phyloP scores from a whole-genome alignment of 2,888 invertebrate species.

The Agrilus cyanescens region DNA sequence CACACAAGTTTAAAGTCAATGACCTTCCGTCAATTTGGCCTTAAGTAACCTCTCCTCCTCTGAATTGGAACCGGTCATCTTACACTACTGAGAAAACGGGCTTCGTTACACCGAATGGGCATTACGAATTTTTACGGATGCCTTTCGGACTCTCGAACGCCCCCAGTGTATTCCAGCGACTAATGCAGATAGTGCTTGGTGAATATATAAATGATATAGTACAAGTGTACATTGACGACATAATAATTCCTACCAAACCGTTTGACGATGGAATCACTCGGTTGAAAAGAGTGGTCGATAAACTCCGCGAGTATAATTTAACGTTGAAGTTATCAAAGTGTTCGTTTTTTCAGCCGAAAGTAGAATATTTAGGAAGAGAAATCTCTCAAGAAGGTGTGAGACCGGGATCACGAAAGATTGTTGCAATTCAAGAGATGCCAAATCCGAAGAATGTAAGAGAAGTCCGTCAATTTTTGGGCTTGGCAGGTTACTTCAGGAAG shows the following conservation, averaged over 20 bases:
- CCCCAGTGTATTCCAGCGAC: slow-evolving; percentile 11
- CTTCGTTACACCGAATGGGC: too few relatives aligned
- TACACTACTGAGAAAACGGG: slow-evolving; percentile 16
- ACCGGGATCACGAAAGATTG: slow-evolving; percentile 13
- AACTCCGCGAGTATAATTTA: slow-evolving; percentile 11
- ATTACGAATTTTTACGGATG: slow-evolving; percentile 13
- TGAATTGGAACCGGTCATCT: too few relatives aligned
- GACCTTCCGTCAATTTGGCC: too few relatives aligned
- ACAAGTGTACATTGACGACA: too few relatives aligned
- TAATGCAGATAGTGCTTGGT: slow-evolving; percentile 13
- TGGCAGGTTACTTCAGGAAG: background rate
- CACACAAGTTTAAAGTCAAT: too few relatives aligned
- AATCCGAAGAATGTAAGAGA: slow-evolving; percentile 12
- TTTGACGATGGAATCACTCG: slow-evolving; percentile 11
- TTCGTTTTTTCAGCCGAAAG: slow-evolving; percentile 10
- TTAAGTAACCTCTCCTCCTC: too few relatives aligned
- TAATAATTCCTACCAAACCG: slow-evolving; percentile 10
- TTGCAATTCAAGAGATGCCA: slow-evolving; percentile 10
- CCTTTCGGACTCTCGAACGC: slow-evolving; percentile 14
- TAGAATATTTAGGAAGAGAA: slow-evolving; percentile 16
- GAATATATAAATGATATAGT: slow-evolving; percentile 12
- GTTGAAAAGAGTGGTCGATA: slow-evolving; percentile 12
- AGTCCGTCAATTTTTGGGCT: slow-evolving; percentile 8
- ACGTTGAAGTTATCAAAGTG: slow-evolving; percentile 13
- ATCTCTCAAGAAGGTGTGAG: slow-evolving; percentile 10